Percentiles rank a stretch among this genome's conserved stretches.
These are phyloP conservation scores for Drosophila kikkawai DNA, from an alignment of 1,140 invertebrate species.

Conservation along the genomic window DNA sequence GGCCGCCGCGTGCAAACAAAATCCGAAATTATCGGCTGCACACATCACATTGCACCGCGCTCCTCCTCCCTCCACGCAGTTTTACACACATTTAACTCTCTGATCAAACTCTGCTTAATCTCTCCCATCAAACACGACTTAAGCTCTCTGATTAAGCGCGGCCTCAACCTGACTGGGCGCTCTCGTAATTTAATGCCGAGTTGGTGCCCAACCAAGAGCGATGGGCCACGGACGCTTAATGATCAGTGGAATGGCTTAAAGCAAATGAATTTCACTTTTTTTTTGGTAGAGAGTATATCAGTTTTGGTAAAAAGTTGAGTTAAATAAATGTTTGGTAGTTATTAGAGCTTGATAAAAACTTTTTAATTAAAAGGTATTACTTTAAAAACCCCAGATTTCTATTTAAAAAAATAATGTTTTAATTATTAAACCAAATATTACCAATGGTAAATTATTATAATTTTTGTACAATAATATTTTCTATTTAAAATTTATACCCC, in stretches of 20 bases:
- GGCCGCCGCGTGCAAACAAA: slow-evolving; percentile 53
- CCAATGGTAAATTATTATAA: no score
- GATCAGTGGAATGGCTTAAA: slow-evolving; percentile 19
- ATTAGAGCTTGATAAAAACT: neutral
- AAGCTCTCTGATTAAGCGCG: slow-evolving; percentile 10
- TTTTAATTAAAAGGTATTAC: no score
- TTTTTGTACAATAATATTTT: no score
- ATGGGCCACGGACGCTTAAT: slow-evolving; percentile 35
- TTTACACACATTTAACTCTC: slow-evolving; percentile 1
- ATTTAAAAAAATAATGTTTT: no score
- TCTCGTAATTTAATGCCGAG: slow-evolving; percentile 72
- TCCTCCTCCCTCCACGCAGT: neutral
- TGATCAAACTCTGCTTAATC: slow-evolving; percentile 32
- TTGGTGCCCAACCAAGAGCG: slow-evolving; percentile 37
- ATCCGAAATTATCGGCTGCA: slow-evolving; percentile 58
- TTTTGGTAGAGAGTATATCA: neutral
- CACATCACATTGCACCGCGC: slow-evolving; percentile 16
- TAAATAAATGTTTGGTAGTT: neutral
- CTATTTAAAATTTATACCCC: no score
- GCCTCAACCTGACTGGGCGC: slow-evolving; percentile 40
- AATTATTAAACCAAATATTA: no score
- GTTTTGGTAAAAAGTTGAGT: neutral
- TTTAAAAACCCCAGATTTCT: no score
- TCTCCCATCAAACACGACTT: slow-evolving; percentile 20
- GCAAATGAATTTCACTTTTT: slow-evolving; percentile 6